Percentiles rank a stretch among this genome's conserved stretches.
Evolutionary conservation across 2,797 vertebrate genomes (phyloP).

Genomic region (Danio kyathit): DNA sequence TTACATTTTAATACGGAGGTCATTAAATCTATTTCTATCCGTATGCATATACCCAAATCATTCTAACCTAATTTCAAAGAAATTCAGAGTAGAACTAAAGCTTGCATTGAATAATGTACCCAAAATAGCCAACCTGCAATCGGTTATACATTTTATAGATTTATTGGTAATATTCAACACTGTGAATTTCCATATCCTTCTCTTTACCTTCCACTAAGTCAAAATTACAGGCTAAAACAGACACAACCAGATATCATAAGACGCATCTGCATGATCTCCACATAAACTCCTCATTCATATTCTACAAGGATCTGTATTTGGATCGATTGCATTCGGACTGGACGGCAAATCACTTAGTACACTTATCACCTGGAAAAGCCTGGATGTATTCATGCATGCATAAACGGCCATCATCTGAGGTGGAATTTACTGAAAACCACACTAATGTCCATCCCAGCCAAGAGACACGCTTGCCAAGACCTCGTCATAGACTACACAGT

Average conservation of each 20-base stretch:
- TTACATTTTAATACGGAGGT: neutral
- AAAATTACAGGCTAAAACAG: neutral
- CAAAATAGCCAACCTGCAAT: neutral
- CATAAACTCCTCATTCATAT: neutral
- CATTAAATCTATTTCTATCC: neutral
- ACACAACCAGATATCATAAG: neutral
- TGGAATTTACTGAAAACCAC: constrained; percentile 19
- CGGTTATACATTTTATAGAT: too few relatives aligned
- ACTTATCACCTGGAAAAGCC: constrained; percentile 15
- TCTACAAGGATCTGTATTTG: neutral
- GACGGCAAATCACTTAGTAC: neutral
- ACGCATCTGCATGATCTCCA: neutral
- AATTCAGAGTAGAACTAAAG: neutral
- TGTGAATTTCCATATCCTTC: neutral
- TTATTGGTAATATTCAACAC: too few relatives aligned
- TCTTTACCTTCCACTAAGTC: neutral
- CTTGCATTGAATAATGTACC: neutral
- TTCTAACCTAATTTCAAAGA: neutral
- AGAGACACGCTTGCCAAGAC: constrained; percentile 6
- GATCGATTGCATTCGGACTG: neutral
- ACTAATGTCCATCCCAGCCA: neutral
- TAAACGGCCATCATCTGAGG: constrained; percentile 2
- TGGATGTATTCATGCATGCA: constrained; percentile 15
- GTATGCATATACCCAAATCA: neutral
- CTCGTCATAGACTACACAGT: constrained; percentile 14